A percentile compares a stretch with the other conserved stretches of the same genome.
Evolutionary conservation across 2,113 vertebrate genomes (phyloP).

Genomic region (Chlorocebus sabaeus): DNA sequence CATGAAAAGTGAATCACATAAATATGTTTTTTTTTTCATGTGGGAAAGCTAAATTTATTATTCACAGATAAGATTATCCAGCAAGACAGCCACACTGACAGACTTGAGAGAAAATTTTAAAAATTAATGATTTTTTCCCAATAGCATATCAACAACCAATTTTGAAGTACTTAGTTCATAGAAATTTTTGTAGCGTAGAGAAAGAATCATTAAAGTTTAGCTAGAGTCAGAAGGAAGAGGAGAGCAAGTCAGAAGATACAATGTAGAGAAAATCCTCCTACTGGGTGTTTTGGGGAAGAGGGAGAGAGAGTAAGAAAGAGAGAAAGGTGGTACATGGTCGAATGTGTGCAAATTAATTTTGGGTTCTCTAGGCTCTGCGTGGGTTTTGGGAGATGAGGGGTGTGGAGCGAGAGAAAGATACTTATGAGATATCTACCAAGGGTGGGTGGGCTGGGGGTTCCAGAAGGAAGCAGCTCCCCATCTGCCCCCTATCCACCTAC

Average conservation of each 20-base stretch:
- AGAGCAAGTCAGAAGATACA: not conserved
- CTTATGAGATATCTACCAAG: not conserved
- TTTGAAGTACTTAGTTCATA: not conserved
- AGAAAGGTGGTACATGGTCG: not conserved
- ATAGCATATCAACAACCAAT: not conserved
- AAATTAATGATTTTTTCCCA: not conserved
- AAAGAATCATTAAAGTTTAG: not conserved
- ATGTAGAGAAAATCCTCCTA: not conserved
- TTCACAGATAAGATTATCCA: not conserved
- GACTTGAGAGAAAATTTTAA: not conserved
- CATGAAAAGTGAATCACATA: not conserved
- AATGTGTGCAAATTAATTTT: not conserved
- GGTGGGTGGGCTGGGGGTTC: too few relatives aligned
- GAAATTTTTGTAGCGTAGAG: not conserved
- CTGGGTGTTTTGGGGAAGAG: not conserved
- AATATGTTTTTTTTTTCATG: not conserved
- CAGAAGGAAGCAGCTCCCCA: not conserved
- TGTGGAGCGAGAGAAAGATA: not conserved
- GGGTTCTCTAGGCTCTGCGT: not conserved
- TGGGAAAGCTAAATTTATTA: not conserved
- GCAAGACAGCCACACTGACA: not conserved
- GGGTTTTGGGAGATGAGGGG: too few relatives aligned
- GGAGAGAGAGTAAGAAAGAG: not conserved
- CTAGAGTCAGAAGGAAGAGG: not conserved
- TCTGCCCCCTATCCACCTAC: not conserved